phyloP scores from a whole-genome alignment of 2,113 vertebrate species.

The Lepidothrix coronata region DNA sequence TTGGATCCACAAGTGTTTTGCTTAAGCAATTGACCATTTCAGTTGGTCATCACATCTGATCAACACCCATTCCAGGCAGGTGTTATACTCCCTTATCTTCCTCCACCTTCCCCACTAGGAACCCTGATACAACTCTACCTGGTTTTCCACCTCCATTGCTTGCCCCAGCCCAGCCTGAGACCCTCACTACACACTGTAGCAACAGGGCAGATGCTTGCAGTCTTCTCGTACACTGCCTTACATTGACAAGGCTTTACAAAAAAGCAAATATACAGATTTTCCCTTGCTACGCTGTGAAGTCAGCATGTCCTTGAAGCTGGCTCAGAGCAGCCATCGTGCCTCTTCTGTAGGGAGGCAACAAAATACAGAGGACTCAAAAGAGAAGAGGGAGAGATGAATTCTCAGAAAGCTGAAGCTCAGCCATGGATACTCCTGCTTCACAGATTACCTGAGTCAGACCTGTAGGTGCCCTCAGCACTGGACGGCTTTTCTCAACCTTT shows the following conservation, averaged over 20 bases:
- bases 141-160: background rate
- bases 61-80: background rate
- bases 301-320: background rate
- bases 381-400: background rate
- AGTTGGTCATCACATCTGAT: background rate
- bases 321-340: background rate
- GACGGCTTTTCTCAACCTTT: background rate
- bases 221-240: background rate
- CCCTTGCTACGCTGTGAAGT: background rate
- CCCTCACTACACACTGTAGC: background rate
- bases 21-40: background rate
- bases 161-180: background rate
- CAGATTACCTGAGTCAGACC: background rate
- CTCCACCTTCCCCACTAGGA: background rate
- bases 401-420: background rate
- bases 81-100: background rate
- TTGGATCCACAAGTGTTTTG: accelerated
- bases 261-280: background rate
- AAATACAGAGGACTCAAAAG: background rate
- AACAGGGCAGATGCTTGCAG: background rate
- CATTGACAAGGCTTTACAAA: background rate
- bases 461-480: background rate
- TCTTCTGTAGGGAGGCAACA: background rate
- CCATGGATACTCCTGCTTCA: background rate
- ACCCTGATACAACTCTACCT: background rate